These are phyloP conservation scores for Laodelphax striatellus DNA, from an alignment of 1,140 invertebrate species.

Conservation along the genomic window DNA sequence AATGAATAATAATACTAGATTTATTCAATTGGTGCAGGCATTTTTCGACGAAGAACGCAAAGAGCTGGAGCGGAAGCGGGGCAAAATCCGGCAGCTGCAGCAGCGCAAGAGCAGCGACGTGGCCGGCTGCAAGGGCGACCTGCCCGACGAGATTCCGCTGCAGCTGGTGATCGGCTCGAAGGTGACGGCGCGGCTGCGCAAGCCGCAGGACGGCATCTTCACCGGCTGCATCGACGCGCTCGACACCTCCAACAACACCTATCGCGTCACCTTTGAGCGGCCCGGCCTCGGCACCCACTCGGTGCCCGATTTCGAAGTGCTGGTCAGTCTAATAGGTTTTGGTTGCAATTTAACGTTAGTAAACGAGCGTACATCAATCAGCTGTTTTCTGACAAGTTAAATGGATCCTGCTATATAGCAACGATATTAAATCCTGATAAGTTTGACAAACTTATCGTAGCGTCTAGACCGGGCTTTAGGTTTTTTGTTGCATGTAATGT, in stretches of 20 bases:
- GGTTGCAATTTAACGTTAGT: too few species aligned
- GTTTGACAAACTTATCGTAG: too few species aligned
- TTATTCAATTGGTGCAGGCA: constrained; percentile 36
- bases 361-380: too few species aligned
- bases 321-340: constrained; percentile 12
- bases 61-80: constrained; percentile 79
- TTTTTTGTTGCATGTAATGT: too few species aligned
- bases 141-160: constrained; percentile 92
- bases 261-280: constrained; percentile 92
- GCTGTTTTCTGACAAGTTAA: too few species aligned
- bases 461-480: too few species aligned
- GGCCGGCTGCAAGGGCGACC: constrained; percentile 62
- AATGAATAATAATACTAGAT: too few species aligned
- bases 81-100: constrained; percentile 87
- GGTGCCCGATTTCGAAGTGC: constrained; percentile 57
- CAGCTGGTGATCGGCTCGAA: constrained; percentile 94
- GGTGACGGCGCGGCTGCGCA: constrained; percentile 41
- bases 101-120: constrained; percentile 82
- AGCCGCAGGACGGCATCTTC: constrained; percentile 73
- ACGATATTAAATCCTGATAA: too few species aligned
- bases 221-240: constrained; percentile 93
- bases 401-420: too few species aligned
- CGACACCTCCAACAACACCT: constrained; percentile 95
- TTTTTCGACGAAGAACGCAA: constrained; percentile 93
- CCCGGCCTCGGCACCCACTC: constrained; percentile 89